Percentiles rank a stretch among this genome's conserved stretches.
Conservation (phyloP, 2,888 invertebrate species). For the Epinotia demarniana region DNA sequence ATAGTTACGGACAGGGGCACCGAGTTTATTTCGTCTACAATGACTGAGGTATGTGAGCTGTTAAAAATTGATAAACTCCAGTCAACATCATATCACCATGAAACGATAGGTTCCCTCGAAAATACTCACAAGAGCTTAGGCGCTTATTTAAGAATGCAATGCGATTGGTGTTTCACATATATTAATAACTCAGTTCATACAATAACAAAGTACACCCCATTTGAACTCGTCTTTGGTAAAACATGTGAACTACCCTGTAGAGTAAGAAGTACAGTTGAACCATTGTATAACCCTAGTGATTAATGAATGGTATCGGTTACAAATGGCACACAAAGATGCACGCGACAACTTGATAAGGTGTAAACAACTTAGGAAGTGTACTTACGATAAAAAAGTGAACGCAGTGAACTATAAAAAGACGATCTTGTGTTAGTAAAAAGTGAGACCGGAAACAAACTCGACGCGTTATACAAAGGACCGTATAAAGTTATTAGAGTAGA, state of each 20-base stretch:
- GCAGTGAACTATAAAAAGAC: too few species aligned
- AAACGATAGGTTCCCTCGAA: slow-evolving; percentile 8
- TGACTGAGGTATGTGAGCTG: slow-evolving; percentile 5
- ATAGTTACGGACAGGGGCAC: slow-evolving; percentile 12
- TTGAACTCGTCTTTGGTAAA: slow-evolving; percentile 17
- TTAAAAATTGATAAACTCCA: slow-evolving; percentile 5
- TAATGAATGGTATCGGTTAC: too few species aligned
- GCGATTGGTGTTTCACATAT: slow-evolving; percentile 17
- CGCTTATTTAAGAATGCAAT: slow-evolving; percentile 2
- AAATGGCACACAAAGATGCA: too few species aligned
- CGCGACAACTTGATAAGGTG: too few species aligned
- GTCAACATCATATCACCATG: slow-evolving; percentile 17
- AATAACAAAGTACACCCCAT: slow-evolving; percentile 10
- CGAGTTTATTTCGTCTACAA: slow-evolving; percentile 1
- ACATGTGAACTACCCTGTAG: slow-evolving; percentile 2
- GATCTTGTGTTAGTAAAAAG: too few species aligned
- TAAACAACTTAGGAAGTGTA: too few species aligned
- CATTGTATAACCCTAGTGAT: not conserved
- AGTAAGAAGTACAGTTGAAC: not conserved
- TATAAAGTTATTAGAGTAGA: too few species aligned
- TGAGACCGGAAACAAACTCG: too few species aligned
- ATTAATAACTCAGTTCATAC: slow-evolving; percentile 6
- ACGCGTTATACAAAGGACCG: too few species aligned
- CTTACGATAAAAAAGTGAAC: too few species aligned
- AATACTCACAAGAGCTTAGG: slow-evolving; percentile 8